phyloP scores from a whole-genome alignment of 1,140 invertebrate species.

The Laupala kohalensis region DNA sequence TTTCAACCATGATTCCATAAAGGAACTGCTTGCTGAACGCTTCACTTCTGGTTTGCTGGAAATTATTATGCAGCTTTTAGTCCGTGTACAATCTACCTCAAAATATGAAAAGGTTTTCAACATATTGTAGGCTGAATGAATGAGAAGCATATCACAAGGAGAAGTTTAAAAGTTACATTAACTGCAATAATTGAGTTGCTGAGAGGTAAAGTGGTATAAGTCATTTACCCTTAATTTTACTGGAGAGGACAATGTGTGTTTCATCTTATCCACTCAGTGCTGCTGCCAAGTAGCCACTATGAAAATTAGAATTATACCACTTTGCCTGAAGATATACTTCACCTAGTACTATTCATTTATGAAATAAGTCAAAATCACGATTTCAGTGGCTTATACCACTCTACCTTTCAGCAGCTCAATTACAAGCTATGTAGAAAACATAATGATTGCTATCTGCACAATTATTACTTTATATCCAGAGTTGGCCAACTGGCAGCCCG shows the following conservation, averaged over 20 bases:
- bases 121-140: not conserved
- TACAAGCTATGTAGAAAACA: no score
- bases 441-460: no score
- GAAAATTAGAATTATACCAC: not conserved
- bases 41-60: not conserved
- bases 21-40: not conserved
- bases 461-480: no score
- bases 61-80: not conserved
- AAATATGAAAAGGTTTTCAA: not conserved
- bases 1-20: slow-evolving; percentile 4
- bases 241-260: no score
- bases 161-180: not conserved
- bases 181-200: not conserved
- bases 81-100: not conserved
- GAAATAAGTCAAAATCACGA: not conserved
- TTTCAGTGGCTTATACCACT: not conserved
- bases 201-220: not conserved
- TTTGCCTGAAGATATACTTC: not conserved
- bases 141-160: not conserved
- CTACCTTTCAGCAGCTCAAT: not conserved
- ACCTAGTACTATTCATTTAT: not conserved
- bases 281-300: not conserved
- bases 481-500: no score
- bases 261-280: no score
- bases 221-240: not conserved